Evolutionary conservation across 1,140 invertebrate genomes (phyloP), one percentile per base, ranked within the genome.

Genomic region (Pectinophora gossypiella): DNA sequence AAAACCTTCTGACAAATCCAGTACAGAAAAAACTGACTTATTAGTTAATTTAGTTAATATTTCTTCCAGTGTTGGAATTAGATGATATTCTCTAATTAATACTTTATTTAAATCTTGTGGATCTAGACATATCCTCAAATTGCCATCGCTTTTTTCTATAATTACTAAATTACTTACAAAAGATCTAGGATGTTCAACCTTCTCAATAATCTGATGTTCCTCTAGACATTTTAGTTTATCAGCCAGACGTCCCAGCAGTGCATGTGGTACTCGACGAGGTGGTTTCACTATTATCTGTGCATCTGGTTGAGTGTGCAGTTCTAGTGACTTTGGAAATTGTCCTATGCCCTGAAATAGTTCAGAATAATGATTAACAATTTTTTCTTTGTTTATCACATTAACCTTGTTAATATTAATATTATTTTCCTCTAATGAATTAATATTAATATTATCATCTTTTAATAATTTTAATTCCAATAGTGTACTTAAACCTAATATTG

Each of bases 121-220:
- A n/a, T n/a, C n/a, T n/a, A n/a, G n/a, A n/a, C n/a, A n/a, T n/a
- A n/a, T n/a, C n/a, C n/a, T n/a, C n/a, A n/a, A n/a, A n/a, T n/a
- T n/a, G n/a, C n/a, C n/a, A n/a, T n/a, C n/a, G n/a, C n/a, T n/a
- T n/a, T n/a, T n/a, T n/a, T 64, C 55, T 3, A 53, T 46, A 19
- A 61, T 54, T 38, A 64, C 54, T 19, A 57, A 48, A 43, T 57
- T 64, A 51, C 48, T 68, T 7, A 61, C 44, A n/a, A 59, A 59
- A 68, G 16, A 40, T 51, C 19, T 36, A 50, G 61, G 61, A 16
- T 52, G 49, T 27, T 57, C 52, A 18, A 54, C 51, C 45, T 64
- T 64, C 16, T 22, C 35, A 13, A 67, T 64, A 18, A 67, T 57
- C 42, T 48, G 47, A 12, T 51, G 47, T 9, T 44, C 23, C 48